These are phyloP conservation scores for Calliopsis andreniformis DNA, from an alignment of 1,140 invertebrate species.

Conservation along the genomic window DNA sequence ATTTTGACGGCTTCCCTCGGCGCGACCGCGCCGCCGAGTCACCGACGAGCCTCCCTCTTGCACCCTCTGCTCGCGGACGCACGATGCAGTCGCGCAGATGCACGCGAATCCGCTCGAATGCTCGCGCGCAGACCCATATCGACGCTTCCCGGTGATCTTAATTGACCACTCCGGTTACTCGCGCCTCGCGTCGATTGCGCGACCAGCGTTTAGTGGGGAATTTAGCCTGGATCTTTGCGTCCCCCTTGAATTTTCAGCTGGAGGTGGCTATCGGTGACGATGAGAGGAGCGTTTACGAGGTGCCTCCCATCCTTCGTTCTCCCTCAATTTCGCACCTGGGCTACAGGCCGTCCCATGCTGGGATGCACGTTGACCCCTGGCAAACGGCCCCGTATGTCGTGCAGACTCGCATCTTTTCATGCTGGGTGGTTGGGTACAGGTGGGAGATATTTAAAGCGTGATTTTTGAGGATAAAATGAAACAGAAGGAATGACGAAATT, in stretches of 20 bases:
- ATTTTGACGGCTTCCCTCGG: conserved; percentile 67
- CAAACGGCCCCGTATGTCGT: too few relatives aligned
- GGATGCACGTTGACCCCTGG: too few relatives aligned
- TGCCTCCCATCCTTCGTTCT: neutral
- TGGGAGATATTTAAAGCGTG: too few relatives aligned
- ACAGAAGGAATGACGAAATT: too few relatives aligned
- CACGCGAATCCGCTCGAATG: conserved; percentile 62
- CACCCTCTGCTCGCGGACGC: conserved; percentile 21
- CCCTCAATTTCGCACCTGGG: neutral
- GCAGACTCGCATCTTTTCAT: too few relatives aligned
- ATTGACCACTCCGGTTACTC: conserved; percentile 60
- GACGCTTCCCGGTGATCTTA: conserved; percentile 64
- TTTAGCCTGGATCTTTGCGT: conserved; percentile 40
- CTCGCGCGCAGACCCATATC: conserved; percentile 55
- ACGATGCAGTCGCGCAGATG: conserved; percentile 65
- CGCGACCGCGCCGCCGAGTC: conserved; percentile 52
- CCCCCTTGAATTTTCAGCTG: neutral
- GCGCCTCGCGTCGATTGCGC: conserved; percentile 54
- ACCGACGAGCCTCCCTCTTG: conserved; percentile 18
- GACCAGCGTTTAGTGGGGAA: conserved; percentile 51
- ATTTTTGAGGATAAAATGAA: too few relatives aligned
- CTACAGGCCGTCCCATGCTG: neutral
- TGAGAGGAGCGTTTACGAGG: conserved; percentile 10
- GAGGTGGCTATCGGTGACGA: conserved; percentile 15
- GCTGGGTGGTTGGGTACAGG: too few relatives aligned